Conservation (phyloP, 2,888 invertebrate genomes). For the Ochropleura leucogaster region DNA sequence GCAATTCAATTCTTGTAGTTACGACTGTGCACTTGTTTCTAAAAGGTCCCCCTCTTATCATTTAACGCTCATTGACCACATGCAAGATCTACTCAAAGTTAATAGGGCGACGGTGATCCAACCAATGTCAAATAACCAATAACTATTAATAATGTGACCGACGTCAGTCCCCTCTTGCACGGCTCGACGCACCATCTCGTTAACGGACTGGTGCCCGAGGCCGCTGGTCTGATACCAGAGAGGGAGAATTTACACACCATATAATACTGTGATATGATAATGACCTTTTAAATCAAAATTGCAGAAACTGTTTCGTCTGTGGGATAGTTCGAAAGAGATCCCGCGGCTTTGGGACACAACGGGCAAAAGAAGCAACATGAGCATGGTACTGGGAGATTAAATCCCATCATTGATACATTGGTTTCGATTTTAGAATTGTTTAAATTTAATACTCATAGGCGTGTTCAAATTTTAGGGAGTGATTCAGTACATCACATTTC, state of each 20-base stretch:
- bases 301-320: background rate
- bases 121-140: slow-evolving; percentile 56
- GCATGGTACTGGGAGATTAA: background rate
- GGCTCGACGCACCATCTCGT: slow-evolving; percentile 53
- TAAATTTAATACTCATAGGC: background rate
- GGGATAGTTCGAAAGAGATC: too few species aligned
- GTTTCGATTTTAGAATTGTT: background rate
- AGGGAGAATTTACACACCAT: slow-evolving; percentile 29
- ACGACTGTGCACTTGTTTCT: background rate
- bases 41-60: background rate
- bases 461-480: too few species aligned
- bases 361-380: too few species aligned
- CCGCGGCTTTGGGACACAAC: too few species aligned
- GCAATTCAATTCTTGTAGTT: background rate
- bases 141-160: slow-evolving; percentile 61
- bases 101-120: slow-evolving; percentile 9
- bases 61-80: background rate
- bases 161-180: slow-evolving; percentile 57
- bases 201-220: slow-evolving; percentile 54
- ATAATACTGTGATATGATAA: background rate
- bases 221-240: slow-evolving; percentile 45
- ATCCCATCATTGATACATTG: background rate
- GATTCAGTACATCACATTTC: too few species aligned
- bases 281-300: background rate
- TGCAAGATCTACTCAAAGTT: slow-evolving; percentile 5